Conservation (phyloP, 2,797 vertebrate species). For the Acipenser transmontanus region DNA sequence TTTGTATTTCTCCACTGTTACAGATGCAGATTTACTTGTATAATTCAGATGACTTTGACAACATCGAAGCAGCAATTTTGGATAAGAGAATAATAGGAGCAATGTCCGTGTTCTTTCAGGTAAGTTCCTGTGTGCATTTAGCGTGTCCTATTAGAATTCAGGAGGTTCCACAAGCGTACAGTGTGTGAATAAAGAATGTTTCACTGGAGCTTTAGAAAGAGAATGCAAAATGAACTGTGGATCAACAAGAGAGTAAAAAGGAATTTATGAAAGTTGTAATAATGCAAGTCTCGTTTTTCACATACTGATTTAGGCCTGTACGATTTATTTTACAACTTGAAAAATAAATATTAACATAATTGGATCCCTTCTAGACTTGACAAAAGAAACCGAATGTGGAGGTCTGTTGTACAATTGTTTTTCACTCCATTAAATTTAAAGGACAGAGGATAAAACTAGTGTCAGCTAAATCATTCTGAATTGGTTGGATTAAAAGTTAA, state of each 20-base stretch:
- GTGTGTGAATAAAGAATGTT: too few species aligned
- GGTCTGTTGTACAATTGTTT: slow-evolving; percentile 3
- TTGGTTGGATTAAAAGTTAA: slow-evolving; percentile 41
- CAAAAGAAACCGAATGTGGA: background rate
- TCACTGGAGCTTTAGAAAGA: too few species aligned
- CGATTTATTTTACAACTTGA: too few species aligned
- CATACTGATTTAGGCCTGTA: too few species aligned
- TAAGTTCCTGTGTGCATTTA: slow-evolving; percentile 46
- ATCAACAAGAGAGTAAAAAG: too few species aligned
- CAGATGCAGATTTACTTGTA: slow-evolving; percentile 99
- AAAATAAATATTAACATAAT: too few species aligned
- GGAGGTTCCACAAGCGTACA: too few species aligned
- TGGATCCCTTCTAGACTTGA: too few species aligned
- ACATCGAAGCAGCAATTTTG: slow-evolving; percentile 78
- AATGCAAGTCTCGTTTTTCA: too few species aligned
- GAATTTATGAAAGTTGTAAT: too few species aligned
- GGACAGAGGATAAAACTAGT: slow-evolving; percentile 20
- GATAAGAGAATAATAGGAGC: slow-evolving; percentile 84
- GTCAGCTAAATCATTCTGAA: slow-evolving; percentile 34
- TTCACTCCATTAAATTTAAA: slow-evolving; percentile 13
- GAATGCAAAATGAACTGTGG: too few species aligned
- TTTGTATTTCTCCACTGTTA: slow-evolving; percentile 24
- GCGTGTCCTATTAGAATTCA: too few species aligned
- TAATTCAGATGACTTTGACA: slow-evolving; percentile 94
- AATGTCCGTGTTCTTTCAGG: slow-evolving; percentile 92